Base-by-base conservation (phyloP, 2,888 invertebrate genomes). In the Tenthredo livida region DNA sequence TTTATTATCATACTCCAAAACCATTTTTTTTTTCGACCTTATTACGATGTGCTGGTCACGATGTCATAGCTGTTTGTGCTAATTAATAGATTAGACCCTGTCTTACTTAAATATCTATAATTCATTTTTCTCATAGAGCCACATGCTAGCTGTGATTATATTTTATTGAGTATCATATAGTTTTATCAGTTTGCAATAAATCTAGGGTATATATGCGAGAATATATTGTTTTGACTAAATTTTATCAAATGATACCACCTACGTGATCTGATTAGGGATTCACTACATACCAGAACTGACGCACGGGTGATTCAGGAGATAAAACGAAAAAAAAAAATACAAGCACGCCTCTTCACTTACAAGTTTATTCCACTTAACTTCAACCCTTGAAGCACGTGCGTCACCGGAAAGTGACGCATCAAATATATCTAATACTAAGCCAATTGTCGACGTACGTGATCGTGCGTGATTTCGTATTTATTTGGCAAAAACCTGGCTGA, bases 171-270 rank as follows among this genome's bases (percentile, higher is more conserved):
- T 54, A 43, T 77, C 33, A 33, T 77, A 2, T 33, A 54, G 54
- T 77, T 77, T 77, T 77, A 54, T 77, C 77, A 77, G 77, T 10
- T 50, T 17, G 50, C 50, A 21, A 73, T 73, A 25, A n/a, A 73
- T 43, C 40, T 7, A 37, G 67, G 21, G 77, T 9, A 47, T 15
- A 33, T 33, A 9, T 29, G 2, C 15, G 54, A 77, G n/a, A 77
- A 54, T 77, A 54, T 77, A 54, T 77, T 77, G 77, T 77, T 77
- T 77, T 54, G 54, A 33, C 29, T 29, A 33, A 77, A 25, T 77
- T 77, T 54, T 77, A 67, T 67, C 67, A 67, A 15, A 33, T 67
- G 29, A 67, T 67, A 67, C 2, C 6, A 67, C 33, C 33, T 15
- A 67, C 33, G 29, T 73, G 43, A 43, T 73, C 72, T 73, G 21